A percentile compares a stretch with the other conserved stretches of the same genome.
Conservation (phyloP, 2,113 vertebrate species). For the Lepus timidus region DNA sequence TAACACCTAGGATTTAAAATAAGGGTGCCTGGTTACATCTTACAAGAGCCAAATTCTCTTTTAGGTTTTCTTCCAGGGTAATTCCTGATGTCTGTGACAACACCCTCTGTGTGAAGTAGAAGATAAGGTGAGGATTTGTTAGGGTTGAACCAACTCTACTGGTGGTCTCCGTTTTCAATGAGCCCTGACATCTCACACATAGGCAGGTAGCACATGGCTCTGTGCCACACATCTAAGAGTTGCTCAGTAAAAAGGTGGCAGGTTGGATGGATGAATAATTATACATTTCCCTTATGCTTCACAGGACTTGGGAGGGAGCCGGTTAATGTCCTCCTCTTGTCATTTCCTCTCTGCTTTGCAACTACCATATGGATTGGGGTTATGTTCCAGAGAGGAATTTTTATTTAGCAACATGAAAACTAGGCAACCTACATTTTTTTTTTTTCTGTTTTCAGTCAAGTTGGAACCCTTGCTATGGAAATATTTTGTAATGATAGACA, state of each 20-base stretch:
- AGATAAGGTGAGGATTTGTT: not conserved
- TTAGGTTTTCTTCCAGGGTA: not conserved
- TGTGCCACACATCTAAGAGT: not conserved
- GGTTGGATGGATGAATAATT: not conserved
- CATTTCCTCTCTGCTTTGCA: not conserved
- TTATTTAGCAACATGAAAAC: slow-evolving; percentile 62
- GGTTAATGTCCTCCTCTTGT: not conserved
- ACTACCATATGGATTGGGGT: slow-evolving; percentile 28
- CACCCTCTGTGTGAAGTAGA: not conserved
- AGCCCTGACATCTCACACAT: not conserved
- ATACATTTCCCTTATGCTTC: not conserved
- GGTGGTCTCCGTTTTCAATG: not conserved
- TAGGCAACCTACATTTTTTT: slow-evolving; percentile 60
- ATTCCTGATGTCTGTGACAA: not conserved
- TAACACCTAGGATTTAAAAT: slow-evolving; percentile 59
- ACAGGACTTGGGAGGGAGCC: not conserved
- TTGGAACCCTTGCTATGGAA: slow-evolving; percentile 62
- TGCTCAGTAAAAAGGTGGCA: not conserved
- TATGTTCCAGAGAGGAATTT: slow-evolving; percentile 56
- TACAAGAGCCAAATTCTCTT: slow-evolving; percentile 30
- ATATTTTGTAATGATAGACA: slow-evolving; percentile 55
- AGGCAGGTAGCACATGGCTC: not conserved
- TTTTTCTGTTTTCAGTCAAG: slow-evolving; percentile 53
- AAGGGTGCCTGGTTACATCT: slow-evolving; percentile 51
- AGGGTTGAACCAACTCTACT: not conserved